A percentile compares a stretch with the other conserved stretches of the same genome.
phyloP scores from a whole-genome alignment of 2,113 vertebrate species.

The Phrynosoma platyrhinos region DNA sequence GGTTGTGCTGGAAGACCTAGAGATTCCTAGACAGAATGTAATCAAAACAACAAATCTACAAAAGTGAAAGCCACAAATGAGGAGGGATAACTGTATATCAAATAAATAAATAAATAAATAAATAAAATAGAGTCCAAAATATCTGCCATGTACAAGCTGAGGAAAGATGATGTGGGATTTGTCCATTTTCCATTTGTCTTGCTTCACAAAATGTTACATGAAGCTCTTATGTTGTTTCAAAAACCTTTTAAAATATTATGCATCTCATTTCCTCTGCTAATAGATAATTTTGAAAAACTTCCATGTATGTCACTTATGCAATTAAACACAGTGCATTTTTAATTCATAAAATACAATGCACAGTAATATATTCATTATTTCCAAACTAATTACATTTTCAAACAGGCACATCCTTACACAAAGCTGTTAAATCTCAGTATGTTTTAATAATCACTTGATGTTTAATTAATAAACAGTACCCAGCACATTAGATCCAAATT shows the following conservation, averaged over 20 bases:
- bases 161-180: not conserved
- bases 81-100: no score
- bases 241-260: not conserved
- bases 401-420: conserved; percentile 1
- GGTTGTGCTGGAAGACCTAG: no score
- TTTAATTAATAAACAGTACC: conserved; percentile 42
- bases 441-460: conserved; percentile 39
- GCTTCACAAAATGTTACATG: not conserved
- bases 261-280: not conserved
- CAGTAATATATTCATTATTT: conserved; percentile 16
- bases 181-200: not conserved
- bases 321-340: conserved; percentile 15
- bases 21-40: no score
- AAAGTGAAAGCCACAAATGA: no score
- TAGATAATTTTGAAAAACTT: conserved; percentile 3
- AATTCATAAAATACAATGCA: not conserved
- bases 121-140: not conserved
- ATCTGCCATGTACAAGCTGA: not conserved
- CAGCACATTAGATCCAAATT: conserved; percentile 27
- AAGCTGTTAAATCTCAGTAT: conserved; percentile 34
- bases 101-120: no score
- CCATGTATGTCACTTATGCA: conserved; percentile 4
- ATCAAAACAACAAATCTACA: no score
- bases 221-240: not conserved
- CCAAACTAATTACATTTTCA: conserved; percentile 14